Conservation (phyloP, 2,888 invertebrate genomes). For the Lepidocyrtoides sp. region DNA sequence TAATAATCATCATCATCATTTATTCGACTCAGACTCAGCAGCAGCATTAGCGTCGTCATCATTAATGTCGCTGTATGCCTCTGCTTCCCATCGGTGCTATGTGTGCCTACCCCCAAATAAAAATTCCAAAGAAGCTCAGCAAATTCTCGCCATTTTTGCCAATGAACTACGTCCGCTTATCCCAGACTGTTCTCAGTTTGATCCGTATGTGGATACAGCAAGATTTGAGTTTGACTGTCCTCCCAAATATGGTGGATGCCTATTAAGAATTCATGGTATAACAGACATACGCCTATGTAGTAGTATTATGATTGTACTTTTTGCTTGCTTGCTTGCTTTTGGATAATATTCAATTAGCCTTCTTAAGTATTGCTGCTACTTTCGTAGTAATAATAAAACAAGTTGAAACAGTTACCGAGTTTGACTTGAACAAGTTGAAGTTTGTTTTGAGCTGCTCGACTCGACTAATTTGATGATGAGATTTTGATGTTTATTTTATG, state of each 20-base stretch:
- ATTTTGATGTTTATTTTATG: constrained; percentile 11
- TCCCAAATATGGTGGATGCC: constrained; percentile 76
- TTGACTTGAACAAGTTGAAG: not conserved
- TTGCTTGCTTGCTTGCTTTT: too few species aligned
- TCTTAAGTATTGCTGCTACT: not conserved
- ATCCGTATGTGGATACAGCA: constrained; percentile 60
- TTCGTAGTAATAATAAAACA: not conserved
- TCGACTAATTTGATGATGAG: not conserved
- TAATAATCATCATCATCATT: constrained; percentile 60
- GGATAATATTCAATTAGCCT: constrained; percentile 30
- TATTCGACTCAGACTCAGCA: constrained; percentile 21
- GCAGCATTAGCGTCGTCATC: constrained; percentile 32
- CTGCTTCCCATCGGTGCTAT: constrained; percentile 79
- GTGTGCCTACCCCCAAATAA: constrained; percentile 83
- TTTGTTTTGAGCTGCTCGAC: not conserved
- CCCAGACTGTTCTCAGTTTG: constrained; percentile 80
- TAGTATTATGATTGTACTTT: not conserved
- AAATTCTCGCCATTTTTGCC: constrained; percentile 80
- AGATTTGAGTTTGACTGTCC: constrained; percentile 82
- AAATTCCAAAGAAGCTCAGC: constrained; percentile 75
- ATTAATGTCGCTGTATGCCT: constrained; percentile 27
- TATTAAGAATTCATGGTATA: constrained; percentile 82
- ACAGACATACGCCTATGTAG: not conserved
- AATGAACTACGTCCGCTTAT: constrained; percentile 65
- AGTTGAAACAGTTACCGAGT: not conserved